Evolutionary conservation across 2,888 invertebrate species (phyloP).

Genomic region (Drosophila kambysellisi): DNA sequence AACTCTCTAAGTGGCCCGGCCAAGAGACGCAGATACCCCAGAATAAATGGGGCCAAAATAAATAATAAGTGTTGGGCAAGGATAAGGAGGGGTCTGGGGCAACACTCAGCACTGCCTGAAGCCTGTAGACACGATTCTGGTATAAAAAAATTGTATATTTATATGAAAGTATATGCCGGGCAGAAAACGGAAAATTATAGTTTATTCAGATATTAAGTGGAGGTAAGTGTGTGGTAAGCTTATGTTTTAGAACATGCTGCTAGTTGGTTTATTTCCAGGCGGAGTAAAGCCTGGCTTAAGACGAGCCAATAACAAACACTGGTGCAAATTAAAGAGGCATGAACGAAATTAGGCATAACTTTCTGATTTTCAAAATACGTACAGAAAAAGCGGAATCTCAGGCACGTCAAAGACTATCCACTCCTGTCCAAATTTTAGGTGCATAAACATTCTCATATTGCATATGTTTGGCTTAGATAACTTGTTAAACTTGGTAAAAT

Average conservation of each 20-base stretch:
- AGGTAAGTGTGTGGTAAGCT: conserved; percentile 31
- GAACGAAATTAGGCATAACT: not conserved
- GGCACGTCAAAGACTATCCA: too few relatives aligned
- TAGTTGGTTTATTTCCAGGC: conserved; percentile 2
- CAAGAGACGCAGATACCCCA: conserved; percentile 26
- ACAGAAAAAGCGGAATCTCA: too few relatives aligned
- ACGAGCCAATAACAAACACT: not conserved
- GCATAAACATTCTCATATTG: too few relatives aligned
- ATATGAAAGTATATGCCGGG: conserved; percentile 24
- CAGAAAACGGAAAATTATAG: conserved; percentile 33
- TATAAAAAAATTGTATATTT: conserved; percentile 22
- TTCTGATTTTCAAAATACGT: too few relatives aligned
- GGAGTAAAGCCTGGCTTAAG: not conserved
- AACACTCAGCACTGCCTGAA: conserved; percentile 7
- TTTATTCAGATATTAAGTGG: conserved; percentile 46
- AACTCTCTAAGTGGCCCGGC: conserved; percentile 42
- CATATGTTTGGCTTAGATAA: too few relatives aligned
- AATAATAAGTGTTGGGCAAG: conserved; percentile 10
- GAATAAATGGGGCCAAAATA: conserved; percentile 33
- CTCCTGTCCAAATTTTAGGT: too few relatives aligned
- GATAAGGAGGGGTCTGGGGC: conserved; percentile 16
- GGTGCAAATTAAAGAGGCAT: not conserved
- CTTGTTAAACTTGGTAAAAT: too few relatives aligned
- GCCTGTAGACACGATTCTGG: conserved; percentile 17
- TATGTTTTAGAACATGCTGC: conserved; percentile 18